A percentile compares a stretch with the other conserved stretches of the same genome.
These are phyloP conservation scores for Scaptomyza hsui DNA, from an alignment of 1,140 invertebrate species.

Conservation along the genomic window DNA sequence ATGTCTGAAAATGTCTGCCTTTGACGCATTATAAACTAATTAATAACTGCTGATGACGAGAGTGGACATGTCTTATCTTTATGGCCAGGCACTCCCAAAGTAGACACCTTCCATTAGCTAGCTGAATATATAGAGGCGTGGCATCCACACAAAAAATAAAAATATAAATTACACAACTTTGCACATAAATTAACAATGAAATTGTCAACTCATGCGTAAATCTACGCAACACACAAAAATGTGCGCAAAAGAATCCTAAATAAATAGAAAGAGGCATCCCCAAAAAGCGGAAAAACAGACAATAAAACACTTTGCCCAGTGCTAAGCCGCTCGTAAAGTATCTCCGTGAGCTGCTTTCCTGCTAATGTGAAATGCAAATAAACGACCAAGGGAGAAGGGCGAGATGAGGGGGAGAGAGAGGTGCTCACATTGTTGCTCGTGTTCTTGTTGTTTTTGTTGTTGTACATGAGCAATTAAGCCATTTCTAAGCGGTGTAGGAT, in stretches of 20 bases:
- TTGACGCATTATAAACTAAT: conserved; percentile 61
- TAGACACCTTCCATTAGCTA: conserved; percentile 43
- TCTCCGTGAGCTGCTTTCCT: conserved; percentile 50
- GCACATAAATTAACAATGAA: conserved; percentile 73
- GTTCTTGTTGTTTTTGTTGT: conserved; percentile 16
- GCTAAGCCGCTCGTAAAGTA: conserved; percentile 59
- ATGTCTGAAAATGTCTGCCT: conserved; percentile 5
- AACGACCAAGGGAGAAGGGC: background rate
- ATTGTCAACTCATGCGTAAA: conserved; percentile 67
- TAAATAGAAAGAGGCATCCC: conserved; percentile 46
- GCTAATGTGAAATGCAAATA: conserved; percentile 69
- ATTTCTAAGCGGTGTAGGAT: conserved; percentile 18
- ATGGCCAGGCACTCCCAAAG: conserved; percentile 38
- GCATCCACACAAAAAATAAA: background rate
- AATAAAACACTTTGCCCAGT: conserved; percentile 47
- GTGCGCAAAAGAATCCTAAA: conserved; percentile 49
- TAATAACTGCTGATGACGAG: conserved; percentile 62
- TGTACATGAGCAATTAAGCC: conserved; percentile 64
- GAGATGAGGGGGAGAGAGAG: background rate
- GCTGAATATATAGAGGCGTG: conserved; percentile 35
- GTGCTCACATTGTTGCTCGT: conserved; percentile 3
- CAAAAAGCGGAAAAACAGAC: conserved; percentile 23
- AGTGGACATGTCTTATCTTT: conserved; percentile 25
- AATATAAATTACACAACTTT: conserved; percentile 17
- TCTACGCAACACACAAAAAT: conserved; percentile 21